Evolutionary conservation across 2,888 invertebrate genomes (phyloP), one percentile per base, ranked within the genome.

Genomic region (Heliconius charithonia): DNA sequence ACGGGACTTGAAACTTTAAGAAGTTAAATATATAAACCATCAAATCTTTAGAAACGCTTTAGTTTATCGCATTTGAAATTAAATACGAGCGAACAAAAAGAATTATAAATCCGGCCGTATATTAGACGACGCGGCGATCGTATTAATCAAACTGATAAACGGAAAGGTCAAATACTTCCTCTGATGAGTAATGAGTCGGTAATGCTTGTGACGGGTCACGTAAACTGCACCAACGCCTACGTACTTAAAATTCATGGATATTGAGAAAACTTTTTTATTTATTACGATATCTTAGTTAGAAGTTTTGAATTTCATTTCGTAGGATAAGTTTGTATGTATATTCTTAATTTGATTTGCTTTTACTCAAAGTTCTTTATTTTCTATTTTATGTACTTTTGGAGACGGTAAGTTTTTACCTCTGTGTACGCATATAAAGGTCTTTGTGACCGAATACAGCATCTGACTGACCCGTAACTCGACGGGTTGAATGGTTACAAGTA

Each of bases 101-200:
- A 79, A 79, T 76, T 81, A 80, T 79, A 80, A 81, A 84, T 78
- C 82, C 81, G 81, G 82, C 78, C 45, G 22, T 81, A 82, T 81
- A 83, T 84, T 83, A 84, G 83, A 82, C 81, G 76, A 83, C 81
- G 80, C 76, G 80, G 77, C 81, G 81, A 83, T 83, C 83, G 81
- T 83, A 85, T 85, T 85, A 83, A 84, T 86, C 85, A 84, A 85
- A 82, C 81, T 83, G 86, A 86, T 85, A 86, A 85, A 84, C 83
- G 83, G 79, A 84, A 85, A 84, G 85, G 85, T 84, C 84, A 83
- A 83, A 84, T 85, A 85, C 81, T 80, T 80, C 65, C 77, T 78
- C 79, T 71, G 83, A 81, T 85, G 84, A 85, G 83, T 84, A 84
- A 85, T 85, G 83, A 81, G 80, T 80, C 73, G 69, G 82, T 84